Evolutionary conservation across 2,888 invertebrate genomes (phyloP).

Genomic region (Perizoma flavofasciatum): DNA sequence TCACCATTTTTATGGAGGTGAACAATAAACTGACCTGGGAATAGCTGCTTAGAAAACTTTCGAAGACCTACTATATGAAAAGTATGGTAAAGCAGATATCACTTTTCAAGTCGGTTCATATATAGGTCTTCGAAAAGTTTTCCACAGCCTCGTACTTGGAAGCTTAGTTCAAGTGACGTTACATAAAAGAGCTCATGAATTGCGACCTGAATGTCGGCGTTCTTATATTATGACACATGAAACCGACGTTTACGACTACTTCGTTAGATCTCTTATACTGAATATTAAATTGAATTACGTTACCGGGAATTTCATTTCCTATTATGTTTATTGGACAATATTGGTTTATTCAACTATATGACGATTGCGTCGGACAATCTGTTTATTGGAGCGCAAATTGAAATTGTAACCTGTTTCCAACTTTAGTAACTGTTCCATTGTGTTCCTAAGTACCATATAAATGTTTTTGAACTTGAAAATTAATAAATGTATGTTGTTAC

Average conservation of each 20-base stretch:
- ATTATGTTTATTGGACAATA: constrained; percentile 60
- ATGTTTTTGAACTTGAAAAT: background rate
- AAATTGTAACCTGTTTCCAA: constrained; percentile 35
- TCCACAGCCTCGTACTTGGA: constrained; percentile 54
- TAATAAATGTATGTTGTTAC: too few species aligned
- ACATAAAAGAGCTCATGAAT: constrained; percentile 63
- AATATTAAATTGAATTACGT: constrained; percentile 55
- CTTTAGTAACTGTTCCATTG: background rate
- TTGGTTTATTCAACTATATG: constrained; percentile 61
- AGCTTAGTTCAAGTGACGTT: constrained; percentile 62
- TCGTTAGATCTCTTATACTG: constrained; percentile 45
- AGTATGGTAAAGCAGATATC: too few species aligned
- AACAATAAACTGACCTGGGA: constrained; percentile 34
- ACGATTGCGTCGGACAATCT: constrained; percentile 62
- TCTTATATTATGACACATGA: constrained; percentile 49
- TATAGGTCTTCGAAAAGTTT: constrained; percentile 57
- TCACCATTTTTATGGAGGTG: constrained; percentile 31
- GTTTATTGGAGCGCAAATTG: constrained; percentile 62
- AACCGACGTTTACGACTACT: constrained; percentile 48
- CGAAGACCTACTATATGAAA: constrained; percentile 42
- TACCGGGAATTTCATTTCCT: constrained; percentile 50
- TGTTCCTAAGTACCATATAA: background rate
- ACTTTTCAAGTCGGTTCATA: too few species aligned
- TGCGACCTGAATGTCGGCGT: constrained; percentile 49
- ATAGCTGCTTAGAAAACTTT: constrained; percentile 60